Evolutionary conservation across 2,797 vertebrate genomes (phyloP).

Genomic region (Micromesistius poutassou): DNA sequence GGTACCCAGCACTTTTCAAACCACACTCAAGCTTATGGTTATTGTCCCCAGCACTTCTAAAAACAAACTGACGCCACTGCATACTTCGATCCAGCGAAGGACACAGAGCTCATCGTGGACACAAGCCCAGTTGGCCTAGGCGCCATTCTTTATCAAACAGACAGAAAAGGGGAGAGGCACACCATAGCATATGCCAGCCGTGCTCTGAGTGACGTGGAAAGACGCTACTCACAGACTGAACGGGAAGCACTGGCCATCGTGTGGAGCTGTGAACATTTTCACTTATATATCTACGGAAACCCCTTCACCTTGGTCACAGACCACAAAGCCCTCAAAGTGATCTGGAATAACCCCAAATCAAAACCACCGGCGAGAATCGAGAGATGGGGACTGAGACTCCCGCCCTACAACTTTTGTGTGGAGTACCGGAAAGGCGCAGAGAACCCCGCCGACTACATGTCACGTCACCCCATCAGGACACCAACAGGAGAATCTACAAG

Average conservation of each 20-base stretch:
- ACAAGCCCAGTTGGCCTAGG: no score
- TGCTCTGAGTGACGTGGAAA: slow-evolving; percentile 28
- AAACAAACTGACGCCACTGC: no score
- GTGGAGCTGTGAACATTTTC: slow-evolving; percentile 43
- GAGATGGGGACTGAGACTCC: slow-evolving; percentile 32
- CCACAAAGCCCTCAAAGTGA: slow-evolving; percentile 40
- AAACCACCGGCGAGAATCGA: slow-evolving; percentile 34
- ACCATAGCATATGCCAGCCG: slow-evolving; percentile 28
- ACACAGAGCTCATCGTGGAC: no score
- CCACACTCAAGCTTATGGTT: no score
- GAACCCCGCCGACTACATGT: no score
- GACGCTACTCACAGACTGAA: slow-evolving; percentile 36
- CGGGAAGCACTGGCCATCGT: slow-evolving; percentile 35
- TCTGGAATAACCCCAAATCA: slow-evolving; percentile 39
- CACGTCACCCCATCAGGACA: no score
- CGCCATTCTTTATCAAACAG: no score
- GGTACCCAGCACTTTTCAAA: no score
- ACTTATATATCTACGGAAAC: slow-evolving; percentile 37
- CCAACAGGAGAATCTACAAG: no score
- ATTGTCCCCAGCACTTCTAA: no score
- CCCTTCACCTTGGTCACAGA: slow-evolving; percentile 33
- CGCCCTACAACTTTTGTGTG: slow-evolving; percentile 23
- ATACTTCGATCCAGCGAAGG: no score
- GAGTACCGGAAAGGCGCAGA: slow-evolving; percentile 21
- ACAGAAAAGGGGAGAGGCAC: slow-evolving; percentile 7